Percentiles rank a stretch among this genome's conserved stretches.
These are phyloP conservation scores for Platygyra sinensis DNA, from an alignment of 64 coral and sea anemone genomes.

Conservation along the genomic window DNA sequence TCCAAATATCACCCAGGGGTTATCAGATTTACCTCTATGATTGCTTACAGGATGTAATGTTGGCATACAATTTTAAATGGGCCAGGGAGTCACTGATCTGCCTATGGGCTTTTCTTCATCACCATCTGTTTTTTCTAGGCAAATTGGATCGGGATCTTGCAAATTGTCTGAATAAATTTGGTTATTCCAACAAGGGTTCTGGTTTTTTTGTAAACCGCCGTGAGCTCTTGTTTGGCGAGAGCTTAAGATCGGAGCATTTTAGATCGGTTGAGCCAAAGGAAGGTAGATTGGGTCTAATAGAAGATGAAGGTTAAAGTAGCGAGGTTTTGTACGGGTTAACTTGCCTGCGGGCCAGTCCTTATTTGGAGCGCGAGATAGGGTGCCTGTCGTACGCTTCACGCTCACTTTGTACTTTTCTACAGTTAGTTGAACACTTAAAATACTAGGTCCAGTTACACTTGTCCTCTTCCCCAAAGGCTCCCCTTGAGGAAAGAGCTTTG, in stretches of 20 bases:
- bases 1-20: constrained; percentile 23
- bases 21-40: constrained; percentile 34
- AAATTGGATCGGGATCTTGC: not conserved
- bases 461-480: no score
- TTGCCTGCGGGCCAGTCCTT: no score
- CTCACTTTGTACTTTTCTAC: no score
- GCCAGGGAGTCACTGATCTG: constrained; percentile 6
- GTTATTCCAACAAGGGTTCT: constrained; percentile 8
- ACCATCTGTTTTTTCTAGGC: constrained; percentile 22
- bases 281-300: constrained; percentile 31
- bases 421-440: no score
- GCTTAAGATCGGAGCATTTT: not conserved
- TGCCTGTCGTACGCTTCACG: no score
- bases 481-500: no score
- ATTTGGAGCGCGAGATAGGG: no score
- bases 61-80: constrained; percentile 33
- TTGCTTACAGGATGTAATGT: constrained; percentile 32
- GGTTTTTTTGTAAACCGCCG: no score
- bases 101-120: constrained; percentile 29
- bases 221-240: constrained; percentile 14
- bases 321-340: no score
- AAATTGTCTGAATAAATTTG: constrained; percentile 26
- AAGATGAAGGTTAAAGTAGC: no score
- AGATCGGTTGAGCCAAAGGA: not conserved
- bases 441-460: no score